Evolutionary conservation across 2,797 vertebrate species (phyloP), one percentile per base, ranked within the genome.

Genomic region (Catharus ustulatus): DNA sequence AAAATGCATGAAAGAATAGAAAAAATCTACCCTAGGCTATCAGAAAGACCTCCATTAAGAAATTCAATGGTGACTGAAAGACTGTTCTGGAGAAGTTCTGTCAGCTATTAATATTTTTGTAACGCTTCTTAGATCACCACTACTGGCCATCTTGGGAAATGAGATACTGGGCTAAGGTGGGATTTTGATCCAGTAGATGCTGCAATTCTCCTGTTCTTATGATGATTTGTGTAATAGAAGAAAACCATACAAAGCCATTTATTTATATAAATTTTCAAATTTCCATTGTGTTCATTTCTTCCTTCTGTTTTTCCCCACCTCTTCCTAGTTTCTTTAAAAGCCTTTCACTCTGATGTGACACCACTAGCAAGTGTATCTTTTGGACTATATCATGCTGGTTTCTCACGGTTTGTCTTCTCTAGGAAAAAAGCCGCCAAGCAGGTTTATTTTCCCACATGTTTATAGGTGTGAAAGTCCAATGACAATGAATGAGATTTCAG

Each of bases 401-500:
- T 87, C 57, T 82, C 61, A 61, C 0, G 0, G 40, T 82, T 85
- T 90, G 34, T 84, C 64, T 79, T 95, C 84, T 68, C 11, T 23
- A 74, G 29, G 22, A 89, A 87, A 74, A 92, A 83, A 64, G 7
- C 16, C 83, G 73, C 61, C 66, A 89, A 84, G 23, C 14, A 64
- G 52, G 6, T 20, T 38, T 83, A 74, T 84, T 83, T 62, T 1
- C 9, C 21, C 13, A 42, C 4, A 2, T 61, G 18, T 84, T 94
- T 93, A n/a, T 75, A 76, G 62, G 24, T 59, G 46, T 86, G 55
- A 86, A 54, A 81, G n/a, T 62, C 83, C 54, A 62, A 52, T 51
- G 54, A 88, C 87, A 94, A n/a, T 72, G 73, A 88, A 86, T 66
- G 48, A 68, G 32, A 84, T 88, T 84, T 93, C 69, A 75, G 85